Percentiles rank a stretch among this genome's conserved stretches.
Evolutionary conservation across 1,140 invertebrate species (phyloP).

Genomic region (Heterodera carotae): DNA sequence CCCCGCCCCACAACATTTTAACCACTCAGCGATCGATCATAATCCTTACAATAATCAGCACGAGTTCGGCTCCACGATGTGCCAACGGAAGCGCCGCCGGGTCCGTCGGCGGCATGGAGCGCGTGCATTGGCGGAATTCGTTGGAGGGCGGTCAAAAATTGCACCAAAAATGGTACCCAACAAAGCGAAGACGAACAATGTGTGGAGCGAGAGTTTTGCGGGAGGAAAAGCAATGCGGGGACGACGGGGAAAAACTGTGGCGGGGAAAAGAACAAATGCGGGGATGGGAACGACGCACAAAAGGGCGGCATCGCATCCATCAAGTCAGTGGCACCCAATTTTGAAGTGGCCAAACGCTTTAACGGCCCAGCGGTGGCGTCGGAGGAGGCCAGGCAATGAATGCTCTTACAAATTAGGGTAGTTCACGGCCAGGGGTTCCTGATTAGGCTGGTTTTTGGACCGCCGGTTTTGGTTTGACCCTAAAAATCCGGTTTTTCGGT

Average conservation of each 20-base stretch:
- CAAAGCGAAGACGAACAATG: background rate
- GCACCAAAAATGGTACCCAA: constrained; percentile 4
- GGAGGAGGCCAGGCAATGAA: constrained; percentile 27
- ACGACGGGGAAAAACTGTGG: background rate
- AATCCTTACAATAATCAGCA: too few relatives aligned
- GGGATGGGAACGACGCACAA: background rate
- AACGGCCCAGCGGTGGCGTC: constrained; percentile 25
- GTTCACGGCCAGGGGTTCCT: too few relatives aligned
- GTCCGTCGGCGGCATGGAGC: constrained; percentile 25
- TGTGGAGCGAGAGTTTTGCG: background rate
- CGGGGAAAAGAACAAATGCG: background rate
- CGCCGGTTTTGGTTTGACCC: too few relatives aligned
- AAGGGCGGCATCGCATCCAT: background rate
- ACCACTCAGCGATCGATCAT: background rate
- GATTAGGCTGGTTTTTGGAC: too few relatives aligned
- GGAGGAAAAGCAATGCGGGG: too few relatives aligned
- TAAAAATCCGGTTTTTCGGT: too few relatives aligned
- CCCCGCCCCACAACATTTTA: too few relatives aligned
- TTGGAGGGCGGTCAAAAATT: constrained; percentile 34
- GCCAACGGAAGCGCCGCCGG: constrained; percentile 13
- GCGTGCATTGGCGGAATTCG: constrained; percentile 38
- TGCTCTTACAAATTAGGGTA: background rate
- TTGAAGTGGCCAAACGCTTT: constrained; percentile 43
- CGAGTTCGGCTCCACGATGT: constrained; percentile 47
- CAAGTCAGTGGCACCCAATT: constrained; percentile 36